Conservation (phyloP, 2,888 invertebrate genomes). For the Aphodius sticticus region DNA sequence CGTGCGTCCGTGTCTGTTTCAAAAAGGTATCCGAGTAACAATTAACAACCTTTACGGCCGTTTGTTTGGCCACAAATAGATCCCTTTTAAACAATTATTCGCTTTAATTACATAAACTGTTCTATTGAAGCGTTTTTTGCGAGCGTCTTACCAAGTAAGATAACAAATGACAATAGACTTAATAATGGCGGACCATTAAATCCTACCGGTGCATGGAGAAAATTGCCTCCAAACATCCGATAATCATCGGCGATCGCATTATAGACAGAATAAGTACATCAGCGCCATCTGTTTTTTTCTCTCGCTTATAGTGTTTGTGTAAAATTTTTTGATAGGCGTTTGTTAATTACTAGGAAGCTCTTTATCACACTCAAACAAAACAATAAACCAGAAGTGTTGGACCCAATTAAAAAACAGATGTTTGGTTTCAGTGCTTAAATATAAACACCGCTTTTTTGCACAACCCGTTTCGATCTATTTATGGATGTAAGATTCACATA, state of each 20-base stretch:
- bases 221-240: slow-evolving; percentile 9
- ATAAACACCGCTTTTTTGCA: neutral
- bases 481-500: neutral
- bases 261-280: neutral
- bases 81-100: slow-evolving; percentile 24
- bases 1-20: neutral
- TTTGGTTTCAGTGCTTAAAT: neutral
- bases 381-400: neutral
- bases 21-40: neutral
- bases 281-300: neutral
- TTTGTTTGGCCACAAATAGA: slow-evolving; percentile 20
- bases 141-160: neutral
- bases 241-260: neutral
- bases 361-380: neutral
- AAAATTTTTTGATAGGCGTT: neutral
- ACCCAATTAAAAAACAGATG: slow-evolving; percentile 4
- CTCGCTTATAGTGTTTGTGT: neutral
- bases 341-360: neutral
- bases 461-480: neutral
- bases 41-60: slow-evolving; percentile 22
- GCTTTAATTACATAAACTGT: slow-evolving; percentile 20
- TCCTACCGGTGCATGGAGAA: slow-evolving; percentile 8
- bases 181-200: slow-evolving; percentile 14
- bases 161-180: slow-evolving; percentile 10
- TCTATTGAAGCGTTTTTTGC: slow-evolving; percentile 17